Conservation (phyloP, 2,888 invertebrate species). For the Plagodis dolabraria region DNA sequence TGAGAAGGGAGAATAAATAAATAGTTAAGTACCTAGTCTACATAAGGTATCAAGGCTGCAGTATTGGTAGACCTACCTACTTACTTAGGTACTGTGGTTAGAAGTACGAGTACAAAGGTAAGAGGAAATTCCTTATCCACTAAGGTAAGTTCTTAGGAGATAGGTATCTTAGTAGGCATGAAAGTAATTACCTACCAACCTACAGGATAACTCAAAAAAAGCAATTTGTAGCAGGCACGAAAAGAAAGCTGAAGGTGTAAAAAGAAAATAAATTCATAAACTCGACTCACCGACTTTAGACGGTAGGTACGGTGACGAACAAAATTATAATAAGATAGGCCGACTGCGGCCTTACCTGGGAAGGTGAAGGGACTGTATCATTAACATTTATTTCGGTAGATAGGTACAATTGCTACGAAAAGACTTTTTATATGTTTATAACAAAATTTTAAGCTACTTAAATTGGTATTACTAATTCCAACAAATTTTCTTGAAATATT, state of each 20-base stretch:
- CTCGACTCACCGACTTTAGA: slow-evolving; percentile 37
- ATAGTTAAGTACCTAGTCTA: slow-evolving; percentile 7
- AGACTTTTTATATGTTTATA: slow-evolving; percentile 9
- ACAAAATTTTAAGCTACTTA: too few species aligned
- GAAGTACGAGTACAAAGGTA: too few species aligned
- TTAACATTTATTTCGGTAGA: slow-evolving; percentile 42
- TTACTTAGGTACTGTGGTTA: too few species aligned
- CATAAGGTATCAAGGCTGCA: neutral
- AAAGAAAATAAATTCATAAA: slow-evolving; percentile 39
- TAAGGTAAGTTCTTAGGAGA: neutral
- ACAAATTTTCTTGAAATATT: too few species aligned
- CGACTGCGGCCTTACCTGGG: slow-evolving; percentile 18
- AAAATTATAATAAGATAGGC: slow-evolving; percentile 40
- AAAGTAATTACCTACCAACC: slow-evolving; percentile 9
- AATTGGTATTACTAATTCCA: too few species aligned
- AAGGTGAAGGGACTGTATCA: slow-evolving; percentile 39
- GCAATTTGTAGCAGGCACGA: slow-evolving; percentile 31
- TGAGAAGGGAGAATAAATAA: slow-evolving; percentile 23
- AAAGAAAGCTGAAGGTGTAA: slow-evolving; percentile 27
- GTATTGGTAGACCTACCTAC: too few species aligned
- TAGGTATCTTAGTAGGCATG: neutral
- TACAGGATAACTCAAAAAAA: slow-evolving; percentile 29
- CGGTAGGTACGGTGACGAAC: slow-evolving; percentile 37
- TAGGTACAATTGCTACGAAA: slow-evolving; percentile 44
- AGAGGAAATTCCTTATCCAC: too few species aligned